Conservation (phyloP, 2,797 vertebrate genomes). For the Erpetoichthys calabaricus region DNA sequence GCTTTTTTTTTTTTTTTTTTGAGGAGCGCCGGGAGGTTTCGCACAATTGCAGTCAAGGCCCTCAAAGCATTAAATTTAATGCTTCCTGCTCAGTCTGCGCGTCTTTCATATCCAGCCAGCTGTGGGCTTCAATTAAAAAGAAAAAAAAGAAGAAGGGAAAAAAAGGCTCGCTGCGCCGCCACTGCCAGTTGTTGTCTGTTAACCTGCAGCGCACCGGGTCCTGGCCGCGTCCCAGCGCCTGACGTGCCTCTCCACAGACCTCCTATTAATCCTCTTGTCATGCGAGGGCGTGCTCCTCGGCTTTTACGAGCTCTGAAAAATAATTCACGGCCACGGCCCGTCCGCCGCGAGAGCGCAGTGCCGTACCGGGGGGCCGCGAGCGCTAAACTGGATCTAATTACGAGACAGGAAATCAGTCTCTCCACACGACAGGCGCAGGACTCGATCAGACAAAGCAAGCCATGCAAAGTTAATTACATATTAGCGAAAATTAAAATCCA, state of each 20-base stretch:
- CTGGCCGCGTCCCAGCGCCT: slow-evolving; percentile 6
- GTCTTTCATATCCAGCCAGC: slow-evolving; percentile 17
- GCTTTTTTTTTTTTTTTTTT: no score
- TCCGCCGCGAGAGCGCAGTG: slow-evolving; percentile 3
- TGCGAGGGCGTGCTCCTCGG: slow-evolving; percentile 16
- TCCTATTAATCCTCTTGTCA: slow-evolving; percentile 26
- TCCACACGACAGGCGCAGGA: no score
- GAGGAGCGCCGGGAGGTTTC: slow-evolving; percentile 9
- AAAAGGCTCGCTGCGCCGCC: slow-evolving; percentile 13
- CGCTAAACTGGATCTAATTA: no score
- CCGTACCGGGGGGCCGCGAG: no score
- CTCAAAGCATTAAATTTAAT: slow-evolving; percentile 27
- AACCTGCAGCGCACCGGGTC: slow-evolving; percentile 11
- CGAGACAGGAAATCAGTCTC: no score
- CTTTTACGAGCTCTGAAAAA: slow-evolving; percentile 10
- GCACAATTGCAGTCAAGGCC: slow-evolving; percentile 8
- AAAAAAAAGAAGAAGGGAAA: background rate
- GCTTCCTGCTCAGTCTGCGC: slow-evolving; percentile 20
- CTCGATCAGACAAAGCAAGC: slow-evolving; percentile 2
- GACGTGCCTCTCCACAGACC: slow-evolving; percentile 5
- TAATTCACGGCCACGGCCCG: slow-evolving; percentile 8
- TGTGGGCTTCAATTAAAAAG: slow-evolving; percentile 18
- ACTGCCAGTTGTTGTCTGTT: slow-evolving; percentile 20
- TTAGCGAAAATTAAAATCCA: slow-evolving; percentile 21
- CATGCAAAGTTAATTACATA: slow-evolving; percentile 16